phyloP scores from a whole-genome alignment of 2,113 vertebrate genomes.

The Pardalotus punctatus region DNA sequence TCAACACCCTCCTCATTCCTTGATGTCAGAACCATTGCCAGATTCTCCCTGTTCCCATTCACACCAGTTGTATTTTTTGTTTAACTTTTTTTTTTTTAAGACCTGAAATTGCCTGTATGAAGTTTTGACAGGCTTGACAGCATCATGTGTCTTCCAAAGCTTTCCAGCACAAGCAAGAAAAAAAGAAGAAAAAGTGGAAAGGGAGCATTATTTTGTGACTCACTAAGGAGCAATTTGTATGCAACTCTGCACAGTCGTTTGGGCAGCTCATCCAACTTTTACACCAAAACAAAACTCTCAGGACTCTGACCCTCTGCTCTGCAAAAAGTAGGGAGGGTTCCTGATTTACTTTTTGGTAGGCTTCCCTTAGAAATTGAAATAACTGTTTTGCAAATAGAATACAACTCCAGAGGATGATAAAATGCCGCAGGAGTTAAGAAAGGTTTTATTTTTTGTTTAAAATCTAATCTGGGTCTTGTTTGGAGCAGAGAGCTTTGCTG shows the following conservation, averaged over 20 bases:
- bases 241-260: background rate
- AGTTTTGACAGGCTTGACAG: constrained; percentile 55
- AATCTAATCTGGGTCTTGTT: accelerated
- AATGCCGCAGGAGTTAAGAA: background rate
- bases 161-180: constrained; percentile 15
- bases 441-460: background rate
- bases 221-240: background rate
- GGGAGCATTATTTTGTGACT: background rate
- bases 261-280: constrained; percentile 1
- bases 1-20: background rate
- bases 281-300: background rate
- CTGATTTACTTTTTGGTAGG: background rate
- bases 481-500: background rate
- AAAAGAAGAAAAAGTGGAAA: background rate
- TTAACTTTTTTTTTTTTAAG: background rate
- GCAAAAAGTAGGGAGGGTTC: background rate
- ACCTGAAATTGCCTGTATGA: background rate
- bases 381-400: background rate
- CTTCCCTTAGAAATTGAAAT: background rate
- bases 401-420: background rate
- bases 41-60: constrained; percentile 20
- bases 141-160: background rate
- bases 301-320: background rate
- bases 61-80: background rate
- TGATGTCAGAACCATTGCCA: constrained; percentile 8